phyloP scores from a whole-genome alignment of 1,140 invertebrate genomes.

The Neodiprion virginianus region DNA sequence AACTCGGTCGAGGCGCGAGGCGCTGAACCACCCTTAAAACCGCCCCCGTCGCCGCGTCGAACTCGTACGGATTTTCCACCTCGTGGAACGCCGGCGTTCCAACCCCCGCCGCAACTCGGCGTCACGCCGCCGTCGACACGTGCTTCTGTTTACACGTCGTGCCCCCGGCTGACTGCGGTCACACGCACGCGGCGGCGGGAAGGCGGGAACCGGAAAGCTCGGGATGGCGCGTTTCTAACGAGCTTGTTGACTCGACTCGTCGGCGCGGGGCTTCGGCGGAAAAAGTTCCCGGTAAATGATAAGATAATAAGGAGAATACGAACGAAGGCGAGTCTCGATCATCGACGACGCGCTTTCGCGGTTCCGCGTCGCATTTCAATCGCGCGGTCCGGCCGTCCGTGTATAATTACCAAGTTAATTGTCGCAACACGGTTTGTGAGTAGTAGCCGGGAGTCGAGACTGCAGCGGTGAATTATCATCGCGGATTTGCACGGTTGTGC shows the following conservation, averaged over 20 bases:
- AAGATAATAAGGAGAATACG: background rate
- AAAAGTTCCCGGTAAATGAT: background rate
- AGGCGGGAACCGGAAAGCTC: no score
- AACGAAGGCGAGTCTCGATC: background rate
- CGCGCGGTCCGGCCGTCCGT: conserved; percentile 38
- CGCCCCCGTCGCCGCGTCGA: conserved; percentile 30
- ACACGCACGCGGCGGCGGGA: background rate
- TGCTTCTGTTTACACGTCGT: conserved; percentile 56
- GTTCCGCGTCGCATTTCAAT: conserved; percentile 43
- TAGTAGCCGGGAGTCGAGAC: conserved; percentile 25
- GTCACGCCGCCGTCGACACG: conserved; percentile 56
- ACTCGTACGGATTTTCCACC: conserved; percentile 49
- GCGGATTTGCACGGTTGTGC: conserved; percentile 24
- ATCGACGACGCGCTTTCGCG: conserved; percentile 21
- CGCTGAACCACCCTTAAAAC: background rate
- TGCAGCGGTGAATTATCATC: conserved; percentile 40
- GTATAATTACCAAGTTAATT: conserved; percentile 60
- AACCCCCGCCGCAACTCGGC: conserved; percentile 35
- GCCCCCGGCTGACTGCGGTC: background rate
- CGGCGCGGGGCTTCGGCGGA: background rate
- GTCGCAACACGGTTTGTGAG: conserved; percentile 54
- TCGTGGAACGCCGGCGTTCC: conserved; percentile 31
- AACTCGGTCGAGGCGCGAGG: conserved; percentile 29
- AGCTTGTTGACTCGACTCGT: no score
- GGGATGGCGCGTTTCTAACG: no score